Percentiles rank a stretch among this genome's conserved stretches.
Conservation (phyloP, 2,113 vertebrate species). For the Barbus barbus region DNA sequence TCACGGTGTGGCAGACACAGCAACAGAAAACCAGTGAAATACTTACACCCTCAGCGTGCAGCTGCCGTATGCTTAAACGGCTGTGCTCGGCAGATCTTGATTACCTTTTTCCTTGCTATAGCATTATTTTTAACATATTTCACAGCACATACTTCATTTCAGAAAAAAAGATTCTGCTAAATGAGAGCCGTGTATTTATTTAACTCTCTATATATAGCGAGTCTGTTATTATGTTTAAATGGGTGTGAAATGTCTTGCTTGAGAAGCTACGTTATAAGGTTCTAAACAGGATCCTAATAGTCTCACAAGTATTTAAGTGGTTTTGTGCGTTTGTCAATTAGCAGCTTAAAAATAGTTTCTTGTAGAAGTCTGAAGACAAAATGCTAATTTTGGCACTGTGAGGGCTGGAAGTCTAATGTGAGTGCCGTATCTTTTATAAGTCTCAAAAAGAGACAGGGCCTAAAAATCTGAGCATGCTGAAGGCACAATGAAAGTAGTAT, state of each 20-base stretch:
- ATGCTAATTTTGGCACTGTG: slow-evolving; percentile 23
- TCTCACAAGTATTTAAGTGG: slow-evolving; percentile 2
- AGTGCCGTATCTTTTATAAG: slow-evolving; percentile 37
- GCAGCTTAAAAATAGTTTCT: slow-evolving; percentile 16
- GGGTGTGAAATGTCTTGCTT: slow-evolving; percentile 28
- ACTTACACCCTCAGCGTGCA: not conserved
- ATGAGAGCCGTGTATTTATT: not conserved
- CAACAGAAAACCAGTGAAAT: not conserved
- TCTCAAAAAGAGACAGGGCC: slow-evolving; percentile 28
- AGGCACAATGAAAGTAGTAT: not conserved
- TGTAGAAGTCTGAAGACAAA: slow-evolving; percentile 30
- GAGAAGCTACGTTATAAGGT: not conserved
- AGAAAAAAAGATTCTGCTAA: not conserved
- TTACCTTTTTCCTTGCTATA: slow-evolving; percentile 29
- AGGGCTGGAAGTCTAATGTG: not conserved
- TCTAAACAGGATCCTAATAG: not conserved
- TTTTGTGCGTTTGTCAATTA: slow-evolving; percentile 35
- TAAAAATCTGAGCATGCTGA: not conserved
- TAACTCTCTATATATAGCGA: not conserved
- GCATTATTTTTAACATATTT: not conserved
- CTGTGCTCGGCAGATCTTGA: slow-evolving; percentile 17
- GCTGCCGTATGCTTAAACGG: slow-evolving; percentile 18
- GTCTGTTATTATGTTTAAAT: slow-evolving; percentile 20
- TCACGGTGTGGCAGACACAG: not conserved
- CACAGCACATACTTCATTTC: not conserved